Percentiles rank a stretch among this genome's conserved stretches.
Evolutionary conservation across 2,888 invertebrate species (phyloP).

Genomic region (Nomada fabriciana): DNA sequence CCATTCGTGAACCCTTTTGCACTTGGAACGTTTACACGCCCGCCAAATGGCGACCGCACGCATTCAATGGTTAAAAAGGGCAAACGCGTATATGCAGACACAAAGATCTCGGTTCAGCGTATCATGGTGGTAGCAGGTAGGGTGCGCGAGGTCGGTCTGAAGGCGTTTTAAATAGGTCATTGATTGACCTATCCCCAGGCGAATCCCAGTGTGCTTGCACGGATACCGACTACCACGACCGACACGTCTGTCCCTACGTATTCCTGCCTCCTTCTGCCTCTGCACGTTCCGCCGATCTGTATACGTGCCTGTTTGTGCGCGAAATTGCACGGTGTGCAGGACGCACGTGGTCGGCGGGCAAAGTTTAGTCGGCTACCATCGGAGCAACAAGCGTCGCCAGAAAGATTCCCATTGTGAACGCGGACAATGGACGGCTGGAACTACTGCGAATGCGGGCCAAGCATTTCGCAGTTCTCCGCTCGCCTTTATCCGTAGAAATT

Average conservation of each 20-base stretch:
- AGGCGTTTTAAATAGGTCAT: slow-evolving; percentile 79
- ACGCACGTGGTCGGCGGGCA: slow-evolving; percentile 67
- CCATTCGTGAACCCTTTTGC: no score
- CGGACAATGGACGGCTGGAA: slow-evolving; percentile 73
- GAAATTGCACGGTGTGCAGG: slow-evolving; percentile 62
- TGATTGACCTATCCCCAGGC: slow-evolving; percentile 79
- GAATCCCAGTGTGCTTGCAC: slow-evolving; percentile 57
- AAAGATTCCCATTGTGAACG: slow-evolving; percentile 74
- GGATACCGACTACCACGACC: slow-evolving; percentile 46
- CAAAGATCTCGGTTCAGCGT: slow-evolving; percentile 6
- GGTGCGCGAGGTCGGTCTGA: slow-evolving; percentile 64
- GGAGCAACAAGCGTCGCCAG: slow-evolving; percentile 73
- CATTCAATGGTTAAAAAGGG: neutral
- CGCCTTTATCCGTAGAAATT: slow-evolving; percentile 61
- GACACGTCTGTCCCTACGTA: slow-evolving; percentile 48
- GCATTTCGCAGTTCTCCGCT: slow-evolving; percentile 66
- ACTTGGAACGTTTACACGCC: no score
- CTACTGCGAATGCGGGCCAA: slow-evolving; percentile 67
- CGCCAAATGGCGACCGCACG: no score
- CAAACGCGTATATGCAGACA: neutral
- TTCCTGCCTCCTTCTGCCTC: slow-evolving; percentile 29
- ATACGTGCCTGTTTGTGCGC: slow-evolving; percentile 59
- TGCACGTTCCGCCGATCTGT: neutral
- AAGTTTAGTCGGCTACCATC: slow-evolving; percentile 70
- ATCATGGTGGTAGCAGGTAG: slow-evolving; percentile 26